These are phyloP conservation scores for Pipa parva DNA, from an alignment of 2,113 vertebrate genomes.

Conservation along the genomic window DNA sequence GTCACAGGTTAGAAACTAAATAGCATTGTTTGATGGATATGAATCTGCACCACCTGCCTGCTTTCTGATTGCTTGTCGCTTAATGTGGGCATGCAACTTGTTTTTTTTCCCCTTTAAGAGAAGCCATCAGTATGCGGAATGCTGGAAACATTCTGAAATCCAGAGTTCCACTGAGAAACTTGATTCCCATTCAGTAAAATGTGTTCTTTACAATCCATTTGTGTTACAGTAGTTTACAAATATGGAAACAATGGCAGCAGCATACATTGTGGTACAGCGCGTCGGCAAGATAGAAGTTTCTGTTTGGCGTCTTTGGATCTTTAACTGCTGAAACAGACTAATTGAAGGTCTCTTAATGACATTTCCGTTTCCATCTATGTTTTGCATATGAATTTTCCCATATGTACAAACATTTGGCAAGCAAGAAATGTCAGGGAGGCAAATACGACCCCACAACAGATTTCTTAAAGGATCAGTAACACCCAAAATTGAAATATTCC, in stretches of 20 bases:
- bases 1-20: slow-evolving; percentile 76
- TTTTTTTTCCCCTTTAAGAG: slow-evolving; percentile 5
- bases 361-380: not conserved
- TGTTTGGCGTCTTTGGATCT: not conserved
- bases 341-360: not conserved
- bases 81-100: slow-evolving; percentile 49
- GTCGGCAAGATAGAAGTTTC: not conserved
- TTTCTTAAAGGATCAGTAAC: too few relatives aligned
- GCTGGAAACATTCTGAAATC: slow-evolving; percentile 14
- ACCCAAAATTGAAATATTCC: too few relatives aligned
- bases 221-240: too few relatives aligned
- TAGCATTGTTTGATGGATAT: slow-evolving; percentile 70
- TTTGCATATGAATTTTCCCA: not conserved
- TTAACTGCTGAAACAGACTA: not conserved
- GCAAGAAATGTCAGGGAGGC: too few relatives aligned
- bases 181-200: not conserved
- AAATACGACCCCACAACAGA: too few relatives aligned
- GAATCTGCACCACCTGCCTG: slow-evolving; percentile 73
- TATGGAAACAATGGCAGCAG: too few relatives aligned
- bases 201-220: not conserved
- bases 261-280: too few relatives aligned
- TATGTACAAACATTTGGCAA: not conserved
- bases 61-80: slow-evolving; percentile 66
- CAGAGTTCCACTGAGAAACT: slow-evolving; percentile 10
- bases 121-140: slow-evolving; percentile 12